phyloP scores from a whole-genome alignment of 2,888 invertebrate genomes.

The Sipha maydis region DNA sequence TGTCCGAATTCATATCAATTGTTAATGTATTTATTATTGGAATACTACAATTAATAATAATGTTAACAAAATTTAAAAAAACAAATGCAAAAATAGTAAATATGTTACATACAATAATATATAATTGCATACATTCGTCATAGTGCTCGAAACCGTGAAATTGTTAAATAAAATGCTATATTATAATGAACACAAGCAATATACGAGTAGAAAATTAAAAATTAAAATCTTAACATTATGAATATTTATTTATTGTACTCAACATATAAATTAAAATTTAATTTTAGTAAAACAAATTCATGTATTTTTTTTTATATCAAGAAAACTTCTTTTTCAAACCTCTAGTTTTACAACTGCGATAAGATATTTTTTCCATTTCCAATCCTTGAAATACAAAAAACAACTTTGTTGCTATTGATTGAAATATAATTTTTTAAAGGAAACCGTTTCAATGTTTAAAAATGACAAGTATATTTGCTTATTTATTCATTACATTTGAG shows the following conservation, averaged over 20 bases:
- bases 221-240: neutral
- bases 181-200: no score
- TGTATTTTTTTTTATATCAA: neutral
- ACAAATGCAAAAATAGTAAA: no score
- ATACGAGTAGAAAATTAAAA: neutral
- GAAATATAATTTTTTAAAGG: slow-evolving; percentile 18
- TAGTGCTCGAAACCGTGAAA: no score
- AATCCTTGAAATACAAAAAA: slow-evolving; percentile 3
- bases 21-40: neutral
- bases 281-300: neutral
- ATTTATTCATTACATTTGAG: neutral
- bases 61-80: neutral
- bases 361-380: slow-evolving; percentile 18
- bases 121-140: no score
- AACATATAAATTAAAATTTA: neutral
- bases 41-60: neutral
- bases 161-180: no score
- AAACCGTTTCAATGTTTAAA: neutral
- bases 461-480: neutral
- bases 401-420: slow-evolving; percentile 32
- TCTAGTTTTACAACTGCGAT: slow-evolving; percentile 1
- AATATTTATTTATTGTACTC: neutral
- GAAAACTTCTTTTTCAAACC: neutral
- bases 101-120: no score
- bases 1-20: neutral